These are phyloP conservation scores for Philonicus albiceps DNA, from an alignment of 2,888 invertebrate genomes.

Conservation along the genomic window DNA sequence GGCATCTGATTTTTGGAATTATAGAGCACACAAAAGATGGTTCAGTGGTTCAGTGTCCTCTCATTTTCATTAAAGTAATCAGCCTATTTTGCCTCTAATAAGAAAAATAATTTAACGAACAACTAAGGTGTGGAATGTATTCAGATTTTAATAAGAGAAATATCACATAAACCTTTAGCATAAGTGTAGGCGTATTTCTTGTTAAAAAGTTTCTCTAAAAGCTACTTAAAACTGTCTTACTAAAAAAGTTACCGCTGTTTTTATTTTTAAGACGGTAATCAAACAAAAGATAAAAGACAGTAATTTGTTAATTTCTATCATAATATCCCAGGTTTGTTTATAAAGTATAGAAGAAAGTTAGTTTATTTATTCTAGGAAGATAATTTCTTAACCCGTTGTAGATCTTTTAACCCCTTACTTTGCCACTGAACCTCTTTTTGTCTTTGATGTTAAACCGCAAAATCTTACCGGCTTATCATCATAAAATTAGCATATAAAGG, in stretches of 20 bases:
- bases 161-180: not conserved
- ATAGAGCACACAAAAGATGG: too few relatives aligned
- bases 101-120: not conserved
- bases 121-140: not conserved
- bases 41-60: too few relatives aligned
- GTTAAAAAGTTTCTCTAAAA: not conserved
- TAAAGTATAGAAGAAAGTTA: not conserved
- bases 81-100: not conserved
- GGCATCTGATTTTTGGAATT: too few relatives aligned
- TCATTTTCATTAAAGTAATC: too few relatives aligned
- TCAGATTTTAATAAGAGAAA: not conserved
- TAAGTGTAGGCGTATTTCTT: not conserved
- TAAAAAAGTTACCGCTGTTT: not conserved
- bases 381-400: not conserved
- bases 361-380: not conserved
- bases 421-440: not conserved
- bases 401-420: not conserved
- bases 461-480: not conserved
- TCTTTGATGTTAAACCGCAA: not conserved
- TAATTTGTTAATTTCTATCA: not conserved
- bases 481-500: slow-evolving; percentile 26
- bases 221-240: too few relatives aligned
- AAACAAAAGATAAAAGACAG: not conserved
- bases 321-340: not conserved
- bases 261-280: not conserved